A percentile compares a stretch with the other conserved stretches of the same genome.
phyloP scores from a whole-genome alignment of 2,113 vertebrate species.

The Eretmochelys imbricata region DNA sequence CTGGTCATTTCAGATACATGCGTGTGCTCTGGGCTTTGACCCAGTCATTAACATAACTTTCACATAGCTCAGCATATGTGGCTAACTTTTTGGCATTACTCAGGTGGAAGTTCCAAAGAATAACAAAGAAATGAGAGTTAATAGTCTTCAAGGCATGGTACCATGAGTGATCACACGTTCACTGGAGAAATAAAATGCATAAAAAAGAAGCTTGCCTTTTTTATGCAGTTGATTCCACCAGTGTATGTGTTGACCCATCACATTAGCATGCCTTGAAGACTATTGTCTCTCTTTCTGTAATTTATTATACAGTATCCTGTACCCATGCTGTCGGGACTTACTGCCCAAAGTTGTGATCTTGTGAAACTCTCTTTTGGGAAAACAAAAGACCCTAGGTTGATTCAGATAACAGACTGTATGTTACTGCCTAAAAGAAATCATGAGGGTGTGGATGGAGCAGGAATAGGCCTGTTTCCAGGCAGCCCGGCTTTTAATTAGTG shows the following conservation, averaged over 20 bases:
- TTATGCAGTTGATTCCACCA: too few relatives aligned
- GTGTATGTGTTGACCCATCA: too few relatives aligned
- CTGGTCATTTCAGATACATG: background rate
- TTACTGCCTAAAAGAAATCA: background rate
- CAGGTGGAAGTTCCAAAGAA: background rate
- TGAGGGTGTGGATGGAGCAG: background rate
- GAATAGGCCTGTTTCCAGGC: background rate
- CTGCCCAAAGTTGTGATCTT: background rate
- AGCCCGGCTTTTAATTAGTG: background rate
- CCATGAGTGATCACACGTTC: too few relatives aligned
- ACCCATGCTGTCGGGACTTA: background rate
- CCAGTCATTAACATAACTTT: background rate
- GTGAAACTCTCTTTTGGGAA: background rate
- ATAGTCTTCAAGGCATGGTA: too few relatives aligned
- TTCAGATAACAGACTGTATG: background rate
- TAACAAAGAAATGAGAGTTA: too few relatives aligned
- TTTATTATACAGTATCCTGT: background rate
- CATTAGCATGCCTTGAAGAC: too few relatives aligned
- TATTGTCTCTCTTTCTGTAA: background rate
- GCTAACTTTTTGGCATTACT: background rate
- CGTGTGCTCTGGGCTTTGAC: background rate
- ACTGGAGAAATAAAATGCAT: too few relatives aligned
- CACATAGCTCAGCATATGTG: background rate
- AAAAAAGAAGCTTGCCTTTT: too few relatives aligned
- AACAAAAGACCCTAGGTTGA: background rate